These are phyloP conservation scores for Limonius californicus DNA, from an alignment of 1,140 invertebrate species.

Conservation along the genomic window DNA sequence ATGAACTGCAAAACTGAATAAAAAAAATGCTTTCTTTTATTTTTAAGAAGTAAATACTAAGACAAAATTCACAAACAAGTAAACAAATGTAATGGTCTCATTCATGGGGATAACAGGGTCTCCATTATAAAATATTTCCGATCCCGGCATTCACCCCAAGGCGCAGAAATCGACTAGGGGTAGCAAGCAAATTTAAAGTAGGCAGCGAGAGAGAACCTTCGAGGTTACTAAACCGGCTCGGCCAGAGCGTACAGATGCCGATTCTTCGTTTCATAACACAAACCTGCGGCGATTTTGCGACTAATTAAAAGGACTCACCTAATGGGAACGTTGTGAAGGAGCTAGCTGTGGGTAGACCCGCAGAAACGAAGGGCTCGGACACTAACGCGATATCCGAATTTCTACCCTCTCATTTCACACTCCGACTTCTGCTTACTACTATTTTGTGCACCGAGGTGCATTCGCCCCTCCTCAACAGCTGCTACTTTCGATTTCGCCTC, in stretches of 20 bases:
- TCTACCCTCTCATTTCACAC: constrained; percentile 9
- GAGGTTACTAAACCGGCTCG: constrained; percentile 4
- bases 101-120: too few relatives aligned
- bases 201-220: neutral
- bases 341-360: neutral
- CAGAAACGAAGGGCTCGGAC: neutral
- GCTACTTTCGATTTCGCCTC: neutral
- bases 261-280: neutral
- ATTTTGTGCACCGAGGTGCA: neutral
- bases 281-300: neutral
- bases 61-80: too few relatives aligned
- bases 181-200: too few relatives aligned
- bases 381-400: neutral
- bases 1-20: too few relatives aligned
- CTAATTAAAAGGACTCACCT: neutral
- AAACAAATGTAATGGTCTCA: too few relatives aligned
- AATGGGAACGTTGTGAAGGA: neutral
- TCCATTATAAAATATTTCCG: too few relatives aligned
- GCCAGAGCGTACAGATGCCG: neutral
- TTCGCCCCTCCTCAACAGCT: constrained; percentile 4
- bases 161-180: too few relatives aligned
- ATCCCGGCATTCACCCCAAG: too few relatives aligned
- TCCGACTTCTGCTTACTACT: neutral
- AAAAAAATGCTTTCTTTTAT: too few relatives aligned
- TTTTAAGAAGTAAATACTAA: too few relatives aligned